Evolutionary conservation across 1,140 invertebrate genomes (phyloP), one percentile per base, ranked within the genome.

Genomic region (Heliconius melpomene): DNA sequence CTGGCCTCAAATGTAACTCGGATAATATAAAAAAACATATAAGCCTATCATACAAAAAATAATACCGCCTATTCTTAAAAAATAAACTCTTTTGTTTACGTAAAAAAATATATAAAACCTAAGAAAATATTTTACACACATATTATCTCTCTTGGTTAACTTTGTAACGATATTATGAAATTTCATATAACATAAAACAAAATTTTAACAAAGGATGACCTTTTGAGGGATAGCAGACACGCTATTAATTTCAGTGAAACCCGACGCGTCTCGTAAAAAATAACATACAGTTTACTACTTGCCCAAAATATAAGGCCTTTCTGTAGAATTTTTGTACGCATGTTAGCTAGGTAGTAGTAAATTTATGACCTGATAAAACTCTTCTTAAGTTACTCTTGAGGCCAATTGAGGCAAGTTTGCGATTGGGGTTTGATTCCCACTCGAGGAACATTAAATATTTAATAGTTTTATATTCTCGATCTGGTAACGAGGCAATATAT

Each of bases 281-380:
- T 83, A 74, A 29, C 77, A 79, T n/a, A 77, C 70, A 77, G 73
- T 78, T 78, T 72, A 66, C 72, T 52, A 81, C 73, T 79, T 71
- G 72, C 77, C 78, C 60, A 85, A 83, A 82, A 81, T 83, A 83
- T 76, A 82, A 54, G 78, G 79, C 74, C 72, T 82, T 84, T 84
- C 78, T 78, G 72, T 80, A 73, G 77, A 84, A 83, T 85, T 88
- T 90, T 89, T 89, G 85, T 85, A 85, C 79, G 78, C 83, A 83
- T 83, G 80, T 82, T 83, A 84, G 82, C 88, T 81, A 91, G 91
- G 91, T 91, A 93, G 85, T 85, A 79, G 81, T 83, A 86, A 93
- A 94, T 93, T 94, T 94, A 94, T 87, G 90, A 90, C 85, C 90
- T 91, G 91, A 93, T 94, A 92, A 91, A 91, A 87, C 20, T 57